Conservation (phyloP, 2,797 vertebrate genomes). For the Manis javanica region DNA sequence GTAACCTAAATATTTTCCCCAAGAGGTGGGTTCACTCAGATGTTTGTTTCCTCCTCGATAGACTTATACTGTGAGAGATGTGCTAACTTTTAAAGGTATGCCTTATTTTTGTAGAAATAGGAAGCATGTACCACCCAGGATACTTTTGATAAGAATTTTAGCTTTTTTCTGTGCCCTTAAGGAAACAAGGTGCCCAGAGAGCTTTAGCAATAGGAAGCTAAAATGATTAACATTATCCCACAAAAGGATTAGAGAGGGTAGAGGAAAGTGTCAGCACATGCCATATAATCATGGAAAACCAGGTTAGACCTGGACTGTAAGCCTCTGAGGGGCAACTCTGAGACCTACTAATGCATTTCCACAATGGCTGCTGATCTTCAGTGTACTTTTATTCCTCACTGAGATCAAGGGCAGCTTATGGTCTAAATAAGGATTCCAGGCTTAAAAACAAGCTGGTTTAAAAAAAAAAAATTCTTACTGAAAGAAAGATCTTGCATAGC, state of each 20-base stretch:
- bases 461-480: not conserved
- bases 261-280: not conserved
- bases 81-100: not conserved
- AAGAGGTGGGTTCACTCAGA: not conserved
- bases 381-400: slow-evolving; percentile 21
- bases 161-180: slow-evolving; percentile 23
- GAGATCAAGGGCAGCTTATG: not conserved
- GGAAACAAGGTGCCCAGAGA: slow-evolving; percentile 15
- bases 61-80: slow-evolving; percentile 50
- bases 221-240: slow-evolving; percentile 34
- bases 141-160: slow-evolving; percentile 40
- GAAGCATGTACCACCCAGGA: not conserved
- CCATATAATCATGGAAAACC: slow-evolving; percentile 22
- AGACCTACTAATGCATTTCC: slow-evolving; percentile 31
- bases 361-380: not conserved
- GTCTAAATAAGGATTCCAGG: slow-evolving; percentile 20
- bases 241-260: not conserved
- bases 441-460: not conserved
- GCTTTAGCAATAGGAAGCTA: slow-evolving; percentile 15
- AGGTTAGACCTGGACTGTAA: not conserved
- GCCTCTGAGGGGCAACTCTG: not conserved
- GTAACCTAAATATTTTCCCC: not conserved
- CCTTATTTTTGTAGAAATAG: slow-evolving; percentile 20
- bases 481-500: slow-evolving; percentile 11
- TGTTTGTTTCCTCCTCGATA: slow-evolving; percentile 32